phyloP scores from a whole-genome alignment of 2,888 invertebrate species.

The Eudemis profundana region DNA sequence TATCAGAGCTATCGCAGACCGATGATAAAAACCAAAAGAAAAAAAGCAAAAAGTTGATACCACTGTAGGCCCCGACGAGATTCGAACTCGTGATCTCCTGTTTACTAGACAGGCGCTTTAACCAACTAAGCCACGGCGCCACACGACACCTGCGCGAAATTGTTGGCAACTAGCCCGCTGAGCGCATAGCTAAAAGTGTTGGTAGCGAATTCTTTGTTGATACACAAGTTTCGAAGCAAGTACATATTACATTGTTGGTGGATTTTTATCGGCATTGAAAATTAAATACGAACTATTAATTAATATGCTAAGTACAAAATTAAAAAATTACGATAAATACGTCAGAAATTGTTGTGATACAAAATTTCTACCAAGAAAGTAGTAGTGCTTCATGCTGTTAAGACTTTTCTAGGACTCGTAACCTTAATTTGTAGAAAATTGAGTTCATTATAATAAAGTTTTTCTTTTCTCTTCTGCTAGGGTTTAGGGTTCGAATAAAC shows the following conservation, averaged over 20 bases:
- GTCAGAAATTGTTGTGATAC: too few species aligned
- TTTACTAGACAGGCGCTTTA: constrained; percentile 91
- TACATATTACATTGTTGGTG: not conserved
- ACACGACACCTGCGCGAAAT: constrained; percentile 40
- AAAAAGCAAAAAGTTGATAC: constrained; percentile 26
- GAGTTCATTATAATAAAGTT: too few species aligned
- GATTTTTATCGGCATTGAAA: not conserved
- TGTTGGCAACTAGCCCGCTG: constrained; percentile 17
- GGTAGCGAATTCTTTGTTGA: constrained; percentile 8
- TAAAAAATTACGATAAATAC: too few species aligned
- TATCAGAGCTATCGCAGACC: too few species aligned
- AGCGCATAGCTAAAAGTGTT: not conserved
- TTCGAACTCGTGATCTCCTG: constrained; percentile 91
- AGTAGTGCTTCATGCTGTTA: too few species aligned
- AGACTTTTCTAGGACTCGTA: too few species aligned
- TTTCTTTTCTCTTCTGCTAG: too few species aligned
- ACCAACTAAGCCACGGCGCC: constrained; percentile 91
- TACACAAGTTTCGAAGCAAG: not conserved
- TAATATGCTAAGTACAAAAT: too few species aligned
- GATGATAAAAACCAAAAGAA: not conserved
- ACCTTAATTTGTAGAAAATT: too few species aligned
- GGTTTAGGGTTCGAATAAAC: too few species aligned
- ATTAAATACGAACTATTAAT: too few species aligned
- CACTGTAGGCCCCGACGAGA: constrained; percentile 87
- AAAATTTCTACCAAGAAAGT: too few species aligned